Evolutionary conservation across 2,797 vertebrate species (phyloP).

Genomic region (Picus viridis): DNA sequence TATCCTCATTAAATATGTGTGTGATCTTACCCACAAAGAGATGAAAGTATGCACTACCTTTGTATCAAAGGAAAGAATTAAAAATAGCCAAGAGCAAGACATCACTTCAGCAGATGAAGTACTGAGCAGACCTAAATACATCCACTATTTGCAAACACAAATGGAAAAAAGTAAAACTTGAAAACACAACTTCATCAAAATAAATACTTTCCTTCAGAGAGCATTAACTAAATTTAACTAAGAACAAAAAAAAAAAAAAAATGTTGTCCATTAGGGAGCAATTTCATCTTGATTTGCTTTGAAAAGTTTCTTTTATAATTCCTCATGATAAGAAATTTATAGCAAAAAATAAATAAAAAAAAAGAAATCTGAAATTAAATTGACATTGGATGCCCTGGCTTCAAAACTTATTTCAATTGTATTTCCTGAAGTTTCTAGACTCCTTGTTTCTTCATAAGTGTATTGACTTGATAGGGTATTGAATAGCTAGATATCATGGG

Average conservation of each 20-base stretch:
- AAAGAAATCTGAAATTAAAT: not conserved
- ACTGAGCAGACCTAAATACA: conserved; percentile 35
- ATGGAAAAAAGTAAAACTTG: not conserved
- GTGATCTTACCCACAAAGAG: conserved; percentile 24
- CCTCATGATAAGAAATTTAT: not conserved
- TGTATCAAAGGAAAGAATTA: conserved; percentile 40
- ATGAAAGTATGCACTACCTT: conserved; percentile 26
- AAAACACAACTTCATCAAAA: not conserved
- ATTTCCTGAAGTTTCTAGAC: not conserved
- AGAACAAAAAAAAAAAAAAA: too few species aligned
- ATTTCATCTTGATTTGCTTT: not conserved
- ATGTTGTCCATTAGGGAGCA: not conserved
- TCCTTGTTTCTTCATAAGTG: not conserved
- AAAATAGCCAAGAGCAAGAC: conserved; percentile 44
- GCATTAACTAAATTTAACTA: not conserved
- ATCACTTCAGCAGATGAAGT: not conserved
- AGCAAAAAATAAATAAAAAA: not conserved
- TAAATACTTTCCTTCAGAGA: not conserved
- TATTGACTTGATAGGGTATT: not conserved
- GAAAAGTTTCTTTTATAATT: not conserved
- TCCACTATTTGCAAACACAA: not conserved
- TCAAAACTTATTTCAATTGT: not conserved
- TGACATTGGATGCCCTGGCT: not conserved
- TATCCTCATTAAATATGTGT: conserved; percentile 35
- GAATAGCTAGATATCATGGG: not conserved